phyloP scores from a whole-genome alignment of 1,140 invertebrate genomes.

The Formica exsecta region DNA sequence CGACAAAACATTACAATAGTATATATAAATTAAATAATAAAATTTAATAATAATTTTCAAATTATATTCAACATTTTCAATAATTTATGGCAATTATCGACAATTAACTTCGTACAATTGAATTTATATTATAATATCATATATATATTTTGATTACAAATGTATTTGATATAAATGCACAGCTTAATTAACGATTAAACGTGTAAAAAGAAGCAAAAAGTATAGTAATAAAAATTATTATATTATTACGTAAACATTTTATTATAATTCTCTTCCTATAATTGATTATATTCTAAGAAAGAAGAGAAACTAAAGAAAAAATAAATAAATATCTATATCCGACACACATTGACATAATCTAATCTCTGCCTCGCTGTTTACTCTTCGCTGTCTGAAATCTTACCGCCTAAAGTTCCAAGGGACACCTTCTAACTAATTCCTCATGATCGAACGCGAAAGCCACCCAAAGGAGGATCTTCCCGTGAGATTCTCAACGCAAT shows the following conservation, averaged over 20 bases:
- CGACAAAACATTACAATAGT: background rate
- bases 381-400: slow-evolving; percentile 26
- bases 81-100: background rate
- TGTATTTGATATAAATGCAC: background rate
- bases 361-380: background rate
- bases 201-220: background rate
- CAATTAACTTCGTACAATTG: background rate
- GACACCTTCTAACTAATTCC: slow-evolving; percentile 51
- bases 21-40: background rate
- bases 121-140: background rate
- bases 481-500: slow-evolving; percentile 45
- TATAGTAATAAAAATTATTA: background rate
- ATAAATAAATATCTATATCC: slow-evolving; percentile 5
- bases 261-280: background rate
- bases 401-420: slow-evolving; percentile 24
- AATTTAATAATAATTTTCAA: slow-evolving; percentile 15
- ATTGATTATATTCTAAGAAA: background rate
- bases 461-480: slow-evolving; percentile 27
- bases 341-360: slow-evolving; percentile 11
- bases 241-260: background rate
- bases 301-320: background rate
- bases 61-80: background rate
- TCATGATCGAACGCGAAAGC: slow-evolving; percentile 58
- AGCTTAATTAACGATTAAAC: background rate
- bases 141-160: background rate